These are phyloP conservation scores for Bos indicus DNA, from an alignment of 2,113 vertebrate genomes.

Conservation along the genomic window DNA sequence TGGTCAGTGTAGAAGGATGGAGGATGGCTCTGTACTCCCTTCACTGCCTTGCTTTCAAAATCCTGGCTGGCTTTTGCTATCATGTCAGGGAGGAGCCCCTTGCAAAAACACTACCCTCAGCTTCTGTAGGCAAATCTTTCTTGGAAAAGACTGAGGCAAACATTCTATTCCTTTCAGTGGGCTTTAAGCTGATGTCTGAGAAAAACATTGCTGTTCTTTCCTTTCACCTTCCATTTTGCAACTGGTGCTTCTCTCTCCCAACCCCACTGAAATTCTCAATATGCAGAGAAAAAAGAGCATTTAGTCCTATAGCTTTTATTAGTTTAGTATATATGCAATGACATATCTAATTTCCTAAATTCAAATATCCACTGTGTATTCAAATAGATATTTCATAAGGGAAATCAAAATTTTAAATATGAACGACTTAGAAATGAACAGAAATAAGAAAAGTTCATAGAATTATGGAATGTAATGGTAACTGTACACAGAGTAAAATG, in stretches of 20 bases:
- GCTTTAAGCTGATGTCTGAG: too few species aligned
- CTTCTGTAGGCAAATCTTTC: neutral
- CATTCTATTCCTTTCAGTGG: neutral
- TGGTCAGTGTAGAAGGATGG: neutral
- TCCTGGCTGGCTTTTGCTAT: neutral
- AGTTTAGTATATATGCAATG: neutral
- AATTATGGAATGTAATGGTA: neutral
- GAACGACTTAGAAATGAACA: neutral
- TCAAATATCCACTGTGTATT: neutral
- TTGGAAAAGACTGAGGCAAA: neutral
- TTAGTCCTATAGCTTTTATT: neutral
- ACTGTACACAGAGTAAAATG: neutral
- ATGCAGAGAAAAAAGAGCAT: neutral
- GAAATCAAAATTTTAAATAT: neutral
- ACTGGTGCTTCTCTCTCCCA: neutral
- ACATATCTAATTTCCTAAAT: neutral
- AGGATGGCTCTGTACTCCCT: neutral
- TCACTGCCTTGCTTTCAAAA: neutral
- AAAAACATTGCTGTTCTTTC: neutral
- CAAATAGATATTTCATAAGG: neutral
- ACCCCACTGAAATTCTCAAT: neutral
- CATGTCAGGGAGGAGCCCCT: neutral
- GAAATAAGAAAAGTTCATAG: neutral
- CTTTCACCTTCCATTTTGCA: neutral
- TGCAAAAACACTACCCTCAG: neutral